These are phyloP conservation scores for Drosophila sturtevanti DNA, from an alignment of 1,140 invertebrate species.

Conservation along the genomic window DNA sequence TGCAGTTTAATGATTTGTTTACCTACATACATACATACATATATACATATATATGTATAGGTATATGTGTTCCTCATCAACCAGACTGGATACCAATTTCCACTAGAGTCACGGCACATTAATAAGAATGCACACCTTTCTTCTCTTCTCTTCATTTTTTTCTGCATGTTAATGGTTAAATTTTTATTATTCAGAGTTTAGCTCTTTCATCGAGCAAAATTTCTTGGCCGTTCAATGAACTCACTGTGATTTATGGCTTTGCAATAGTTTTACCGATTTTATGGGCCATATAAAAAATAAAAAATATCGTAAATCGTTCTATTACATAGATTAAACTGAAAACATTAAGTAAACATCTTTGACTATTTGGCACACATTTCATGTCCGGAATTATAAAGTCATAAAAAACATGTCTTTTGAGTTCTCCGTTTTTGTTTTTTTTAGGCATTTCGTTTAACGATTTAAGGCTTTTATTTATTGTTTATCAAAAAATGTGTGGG, in stretches of 20 bases:
- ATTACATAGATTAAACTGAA: conserved; percentile 24
- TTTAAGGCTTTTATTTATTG: no score
- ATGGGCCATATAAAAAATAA: conserved; percentile 12
- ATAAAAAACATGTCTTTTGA: conserved; percentile 13
- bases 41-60: no score
- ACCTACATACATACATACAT: not conserved
- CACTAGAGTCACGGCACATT: conserved; percentile 36
- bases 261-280: conserved; percentile 47
- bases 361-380: conserved; percentile 18
- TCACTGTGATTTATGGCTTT: conserved; percentile 41
- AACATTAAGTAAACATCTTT: conserved; percentile 10
- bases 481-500: not conserved
- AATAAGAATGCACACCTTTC: conserved; percentile 35
- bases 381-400: not conserved
- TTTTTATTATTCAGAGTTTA: conserved; percentile 52
- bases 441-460: not conserved
- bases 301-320: conserved; percentile 21
- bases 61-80: not conserved
- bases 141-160: not conserved
- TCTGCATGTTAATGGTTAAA: conserved; percentile 56
- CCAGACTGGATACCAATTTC: not conserved
- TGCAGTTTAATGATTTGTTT: conserved; percentile 27
- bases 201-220: conserved; percentile 1
- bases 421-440: not conserved
- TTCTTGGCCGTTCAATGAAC: conserved; percentile 44